Evolutionary conservation across 2,888 invertebrate genomes (phyloP).

Genomic region (Alitta virens): DNA sequence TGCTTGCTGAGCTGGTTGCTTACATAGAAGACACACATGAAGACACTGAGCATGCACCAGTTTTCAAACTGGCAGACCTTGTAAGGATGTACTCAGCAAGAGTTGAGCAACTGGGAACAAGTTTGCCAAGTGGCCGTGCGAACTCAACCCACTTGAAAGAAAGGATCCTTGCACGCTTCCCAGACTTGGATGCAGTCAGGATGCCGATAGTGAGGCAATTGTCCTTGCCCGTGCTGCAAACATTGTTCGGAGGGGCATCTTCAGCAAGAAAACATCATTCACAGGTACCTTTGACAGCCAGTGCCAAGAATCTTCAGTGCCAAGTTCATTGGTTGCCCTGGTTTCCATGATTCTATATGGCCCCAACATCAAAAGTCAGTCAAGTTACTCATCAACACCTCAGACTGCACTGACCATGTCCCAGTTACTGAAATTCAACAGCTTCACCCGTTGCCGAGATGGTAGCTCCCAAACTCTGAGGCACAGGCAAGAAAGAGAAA

Average conservation of each 20-base stretch:
- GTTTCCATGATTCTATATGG: too few relatives aligned
- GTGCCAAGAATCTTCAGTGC: too few relatives aligned
- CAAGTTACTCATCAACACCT: background rate
- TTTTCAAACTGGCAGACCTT: slow-evolving; percentile 26
- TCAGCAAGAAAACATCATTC: background rate
- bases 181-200: slow-evolving; percentile 9
- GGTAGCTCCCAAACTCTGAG: background rate
- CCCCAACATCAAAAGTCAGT: background rate
- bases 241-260: background rate
- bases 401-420: background rate
- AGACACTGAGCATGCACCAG: slow-evolving; percentile 14
- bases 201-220: background rate
- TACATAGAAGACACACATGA: slow-evolving; percentile 25
- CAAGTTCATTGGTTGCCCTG: too few relatives aligned
- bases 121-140: slow-evolving; percentile 17
- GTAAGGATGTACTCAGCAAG: slow-evolving; percentile 23
- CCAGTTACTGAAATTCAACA: background rate
- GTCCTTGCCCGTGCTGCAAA: background rate
- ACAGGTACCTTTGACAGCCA: background rate
- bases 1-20: slow-evolving; percentile 26
- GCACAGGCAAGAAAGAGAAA: slow-evolving; percentile 18
- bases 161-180: too few relatives aligned
- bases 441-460: background rate
- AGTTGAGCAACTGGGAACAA: slow-evolving; percentile 23
- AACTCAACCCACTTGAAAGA: too few relatives aligned